A percentile compares a stretch with the other conserved stretches of the same genome.
phyloP scores from a whole-genome alignment of 2,797 vertebrate species.

The Pseudomugil tenellus region DNA sequence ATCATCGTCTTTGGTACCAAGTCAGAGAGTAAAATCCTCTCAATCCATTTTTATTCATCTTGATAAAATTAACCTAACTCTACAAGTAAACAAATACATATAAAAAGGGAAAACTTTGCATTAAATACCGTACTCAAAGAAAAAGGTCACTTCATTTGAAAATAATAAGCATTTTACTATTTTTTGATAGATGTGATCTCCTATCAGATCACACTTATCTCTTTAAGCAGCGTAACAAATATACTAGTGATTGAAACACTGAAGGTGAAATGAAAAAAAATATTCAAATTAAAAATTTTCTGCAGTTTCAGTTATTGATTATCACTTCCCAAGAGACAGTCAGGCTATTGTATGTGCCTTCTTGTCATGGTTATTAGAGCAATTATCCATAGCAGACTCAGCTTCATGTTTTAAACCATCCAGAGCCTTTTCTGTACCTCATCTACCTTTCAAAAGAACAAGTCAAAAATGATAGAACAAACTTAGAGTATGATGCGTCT shows the following conservation, averaged over 20 bases:
- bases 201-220: background rate
- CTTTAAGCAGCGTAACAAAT: no score
- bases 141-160: no score
- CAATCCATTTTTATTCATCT: background rate
- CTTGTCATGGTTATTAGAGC: slow-evolving; percentile 83
- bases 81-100: no score
- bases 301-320: no score
- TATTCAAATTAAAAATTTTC: no score
- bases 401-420: slow-evolving; percentile 79
- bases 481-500: slow-evolving; percentile 77
- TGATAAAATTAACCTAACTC: background rate
- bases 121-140: no score
- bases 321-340: slow-evolving; percentile 38
- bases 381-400: slow-evolving; percentile 82
- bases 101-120: no score
- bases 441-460: slow-evolving; percentile 64
- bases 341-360: slow-evolving; percentile 49
- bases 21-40: background rate
- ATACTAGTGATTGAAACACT: no score
- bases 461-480: slow-evolving; percentile 74
- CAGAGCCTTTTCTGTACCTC: slow-evolving; percentile 73
- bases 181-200: background rate
- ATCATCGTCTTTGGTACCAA: no score
- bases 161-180: no score
- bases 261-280: no score